phyloP scores from a whole-genome alignment of 2,113 vertebrate genomes.

The Lethenteron camtschaticum region DNA sequence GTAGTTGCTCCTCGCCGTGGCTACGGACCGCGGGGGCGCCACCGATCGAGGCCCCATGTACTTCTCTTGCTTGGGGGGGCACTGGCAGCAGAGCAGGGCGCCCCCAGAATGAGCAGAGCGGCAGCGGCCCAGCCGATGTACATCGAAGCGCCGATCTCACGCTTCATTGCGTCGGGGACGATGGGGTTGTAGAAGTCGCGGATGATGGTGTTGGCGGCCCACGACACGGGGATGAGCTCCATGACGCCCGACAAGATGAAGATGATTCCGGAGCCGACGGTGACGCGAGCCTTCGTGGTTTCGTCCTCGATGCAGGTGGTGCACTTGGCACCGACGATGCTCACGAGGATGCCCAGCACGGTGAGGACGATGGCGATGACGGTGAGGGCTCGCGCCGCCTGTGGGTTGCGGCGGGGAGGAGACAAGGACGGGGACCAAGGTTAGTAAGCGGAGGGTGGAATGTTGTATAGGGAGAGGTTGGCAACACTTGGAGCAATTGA shows the following conservation, averaged over 20 bases:
- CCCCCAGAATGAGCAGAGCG: slow-evolving; percentile 46
- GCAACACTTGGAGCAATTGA: no score
- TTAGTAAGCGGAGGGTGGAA: no score
- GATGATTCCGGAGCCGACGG: slow-evolving; percentile 29
- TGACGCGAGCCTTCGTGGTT: slow-evolving; percentile 29
- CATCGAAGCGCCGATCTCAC: slow-evolving; percentile 48
- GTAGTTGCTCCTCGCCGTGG: no score
- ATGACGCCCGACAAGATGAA: slow-evolving; percentile 33
- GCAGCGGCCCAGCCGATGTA: slow-evolving; percentile 63
- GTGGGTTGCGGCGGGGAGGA: slow-evolving; percentile 34
- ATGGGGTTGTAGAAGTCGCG: slow-evolving; percentile 48
- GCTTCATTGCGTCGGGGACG: slow-evolving; percentile 30
- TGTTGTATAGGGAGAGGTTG: no score
- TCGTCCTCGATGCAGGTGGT: slow-evolving; percentile 56
- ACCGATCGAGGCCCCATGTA: no score
- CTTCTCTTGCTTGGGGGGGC: slow-evolving; percentile 28
- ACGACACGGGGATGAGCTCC: slow-evolving; percentile 44
- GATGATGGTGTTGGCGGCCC: slow-evolving; percentile 42
- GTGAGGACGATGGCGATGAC: slow-evolving; percentile 35
- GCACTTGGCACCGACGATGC: slow-evolving; percentile 56
- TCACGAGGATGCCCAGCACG: slow-evolving; percentile 30
- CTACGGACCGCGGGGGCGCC: no score
- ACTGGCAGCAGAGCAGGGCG: slow-evolving; percentile 41
- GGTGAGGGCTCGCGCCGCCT: slow-evolving; percentile 46
- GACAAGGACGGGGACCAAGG: no score